Evolutionary conservation across 2,113 vertebrate genomes (phyloP), one percentile per base, ranked within the genome.

Genomic region (Tupaia tana): DNA sequence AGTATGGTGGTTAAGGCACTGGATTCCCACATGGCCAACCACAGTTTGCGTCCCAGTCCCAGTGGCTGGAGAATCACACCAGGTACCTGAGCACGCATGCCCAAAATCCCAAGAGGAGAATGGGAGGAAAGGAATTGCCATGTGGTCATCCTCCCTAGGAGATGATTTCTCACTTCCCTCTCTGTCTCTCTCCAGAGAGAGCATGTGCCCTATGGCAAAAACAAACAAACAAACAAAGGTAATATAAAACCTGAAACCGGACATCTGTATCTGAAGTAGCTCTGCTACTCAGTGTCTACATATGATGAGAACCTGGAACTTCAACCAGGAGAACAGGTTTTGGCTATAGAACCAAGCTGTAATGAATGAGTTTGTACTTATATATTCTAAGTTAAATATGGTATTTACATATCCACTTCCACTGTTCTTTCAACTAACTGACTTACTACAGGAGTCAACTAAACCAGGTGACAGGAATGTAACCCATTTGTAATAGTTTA

Each of bases 341-440:
- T 88, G 63, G 43, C 90, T 54, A 0, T 34, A 54, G 54, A 91
- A 82, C 81, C 64, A 82, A 27, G 11, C 59, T 89, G 91, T 34
- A 52, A 69, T 83, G 86, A 95, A 93, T 90, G 63, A 61, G 73
- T 70, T 58, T 22, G 59, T 58, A 13, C 89, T 90, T 85, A 58
- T 82, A 2, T 71, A n/a, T 91, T 92, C 59, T 63, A 81, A 90
- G 52, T 63, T 81, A 86, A 84, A 90, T 66, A 52, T 61, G 89
- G 70, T 88, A 73, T 90, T 96, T 96, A 66, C 67, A 15, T 77
- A 70, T 73, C 29, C 10, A 6, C 20, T 96, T 91, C 80, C 43
- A 31, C n/a, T n/a, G 54, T 43, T 64, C 93, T 94, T 91, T 87
- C 22, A 79, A 43, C n/a, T 63, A 94, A 79, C 52, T 67, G 63